Conservation (phyloP, 2,888 invertebrate species). For the Drosophila ezoana region DNA sequence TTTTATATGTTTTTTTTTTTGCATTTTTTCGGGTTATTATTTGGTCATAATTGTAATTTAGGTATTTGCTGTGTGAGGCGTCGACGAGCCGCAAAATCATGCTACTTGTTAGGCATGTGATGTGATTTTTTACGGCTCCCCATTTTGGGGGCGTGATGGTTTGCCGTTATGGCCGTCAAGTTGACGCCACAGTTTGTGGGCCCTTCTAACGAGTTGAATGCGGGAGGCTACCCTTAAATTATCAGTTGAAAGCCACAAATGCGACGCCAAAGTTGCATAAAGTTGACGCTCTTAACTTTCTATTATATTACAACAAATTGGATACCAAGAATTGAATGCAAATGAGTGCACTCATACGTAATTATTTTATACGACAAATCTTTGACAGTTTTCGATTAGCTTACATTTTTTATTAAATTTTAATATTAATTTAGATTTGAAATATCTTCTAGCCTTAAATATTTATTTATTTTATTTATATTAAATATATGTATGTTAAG, state of each 20-base stretch:
- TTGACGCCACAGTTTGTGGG: slow-evolving; percentile 35
- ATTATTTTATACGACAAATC: background rate
- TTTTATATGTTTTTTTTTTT: slow-evolving; percentile 58
- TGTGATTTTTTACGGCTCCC: slow-evolving; percentile 62
- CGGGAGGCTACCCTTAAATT: slow-evolving; percentile 41
- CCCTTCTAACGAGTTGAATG: slow-evolving; percentile 28
- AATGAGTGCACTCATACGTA: slow-evolving; percentile 9
- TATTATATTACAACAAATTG: slow-evolving; percentile 18
- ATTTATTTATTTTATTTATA: too few relatives aligned
- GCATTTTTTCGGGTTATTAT: slow-evolving; percentile 75
- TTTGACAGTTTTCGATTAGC: background rate
- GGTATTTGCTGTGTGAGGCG: slow-evolving; percentile 69
- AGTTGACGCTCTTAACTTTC: slow-evolving; percentile 12
- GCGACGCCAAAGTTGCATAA: slow-evolving; percentile 27
- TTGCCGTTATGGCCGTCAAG: slow-evolving; percentile 47
- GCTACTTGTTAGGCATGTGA: slow-evolving; percentile 75
- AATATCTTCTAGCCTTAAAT: too few relatives aligned
- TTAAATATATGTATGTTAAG: too few relatives aligned
- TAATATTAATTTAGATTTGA: background rate
- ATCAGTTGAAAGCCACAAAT: slow-evolving; percentile 42
- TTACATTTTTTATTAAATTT: background rate
- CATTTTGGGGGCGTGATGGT: slow-evolving; percentile 41
- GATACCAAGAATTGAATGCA: slow-evolving; percentile 29
- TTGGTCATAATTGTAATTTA: slow-evolving; percentile 79
- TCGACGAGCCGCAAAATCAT: slow-evolving; percentile 56